Base-by-base conservation (phyloP, 2,113 vertebrate species). In the Pithys albifrons region DNA sequence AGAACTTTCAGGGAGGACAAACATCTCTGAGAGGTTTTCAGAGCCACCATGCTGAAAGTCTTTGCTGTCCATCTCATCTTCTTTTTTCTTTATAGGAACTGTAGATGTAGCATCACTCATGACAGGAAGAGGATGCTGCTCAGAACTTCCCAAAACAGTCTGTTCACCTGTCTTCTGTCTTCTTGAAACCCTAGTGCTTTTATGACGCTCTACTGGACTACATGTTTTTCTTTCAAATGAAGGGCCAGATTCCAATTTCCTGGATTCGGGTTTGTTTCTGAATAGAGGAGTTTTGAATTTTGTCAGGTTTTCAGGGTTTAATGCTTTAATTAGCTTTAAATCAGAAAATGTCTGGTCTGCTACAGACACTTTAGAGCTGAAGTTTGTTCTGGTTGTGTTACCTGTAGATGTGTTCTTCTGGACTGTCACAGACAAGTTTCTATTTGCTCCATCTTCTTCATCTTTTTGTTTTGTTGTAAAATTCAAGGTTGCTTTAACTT, bases 241-340 rank as follows among this genome's bases (percentile, higher is more conserved):
- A 59, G 8, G 49, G 64, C 25, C 19, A 91, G 84, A 93, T 70
- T 96, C 28, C 66, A 14, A 4, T 52, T 96, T 95, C 76, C 72
- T 85, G 57, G 87, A 91, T 74, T 95, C 82, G 90, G 43, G 48
- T 76, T 96, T 98, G 86, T 93, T 96, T 93, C 94, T 97, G 49
- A 96, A 95, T 74, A 97, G 95, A 85, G 97, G 97, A 94, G 98
- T 98, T 97, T 96, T 98, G 91, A 98, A 98, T 93, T 98, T 97
- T 88, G 83, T 77, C 69, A 96, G 28, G 19, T 89, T 95, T 85
- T 88, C 91, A 45, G 96, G 72, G 52, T 91, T 96, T 48, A 95
- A 46, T 41, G 89, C 87, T 91, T 97, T 96, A 57, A 73, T 52
- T 41, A 79, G 41, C 51, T 96, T 92, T 94, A 96, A 94, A 93